phyloP scores from a whole-genome alignment of 2,113 vertebrate species.

The Antechinus stuartii region DNA sequence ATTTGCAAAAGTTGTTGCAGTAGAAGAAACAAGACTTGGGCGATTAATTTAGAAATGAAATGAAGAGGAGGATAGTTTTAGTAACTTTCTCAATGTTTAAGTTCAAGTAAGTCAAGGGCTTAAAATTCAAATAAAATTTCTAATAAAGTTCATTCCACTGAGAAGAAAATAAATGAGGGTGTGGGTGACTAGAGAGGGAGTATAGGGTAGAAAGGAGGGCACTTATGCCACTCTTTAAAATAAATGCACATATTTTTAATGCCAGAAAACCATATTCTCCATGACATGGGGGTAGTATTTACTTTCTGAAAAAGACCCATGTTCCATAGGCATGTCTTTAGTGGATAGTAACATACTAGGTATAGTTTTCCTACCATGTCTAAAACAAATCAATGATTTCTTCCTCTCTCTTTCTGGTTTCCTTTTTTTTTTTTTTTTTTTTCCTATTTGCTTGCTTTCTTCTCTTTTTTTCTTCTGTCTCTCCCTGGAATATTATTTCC shows the following conservation, averaged over 20 bases:
- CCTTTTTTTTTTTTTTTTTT: neutral
- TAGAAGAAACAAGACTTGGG: neutral
- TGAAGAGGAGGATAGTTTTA: neutral
- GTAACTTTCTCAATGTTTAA: neutral
- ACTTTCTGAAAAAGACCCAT: neutral
- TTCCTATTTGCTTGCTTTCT: neutral
- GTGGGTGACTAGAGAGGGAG: neutral
- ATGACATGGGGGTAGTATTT: neutral
- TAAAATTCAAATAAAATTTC: neutral
- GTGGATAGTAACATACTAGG: neutral
- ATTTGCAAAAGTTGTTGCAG: neutral
- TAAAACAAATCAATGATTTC: neutral
- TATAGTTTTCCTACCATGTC: neutral
- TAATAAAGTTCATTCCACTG: neutral
- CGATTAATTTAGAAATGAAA: neutral
- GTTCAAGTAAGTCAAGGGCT: neutral
- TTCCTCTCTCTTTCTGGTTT: neutral
- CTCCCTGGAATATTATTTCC: constrained; percentile 15
- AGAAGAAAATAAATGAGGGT: neutral
- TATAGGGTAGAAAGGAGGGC: neutral
- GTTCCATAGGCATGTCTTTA: neutral
- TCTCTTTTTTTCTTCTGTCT: neutral
- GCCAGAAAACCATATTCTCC: neutral
- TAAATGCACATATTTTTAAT: neutral
- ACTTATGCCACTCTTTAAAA: neutral